phyloP scores from a whole-genome alignment of 2,797 vertebrate genomes.

The Schizothorax lantsangensis region DNA sequence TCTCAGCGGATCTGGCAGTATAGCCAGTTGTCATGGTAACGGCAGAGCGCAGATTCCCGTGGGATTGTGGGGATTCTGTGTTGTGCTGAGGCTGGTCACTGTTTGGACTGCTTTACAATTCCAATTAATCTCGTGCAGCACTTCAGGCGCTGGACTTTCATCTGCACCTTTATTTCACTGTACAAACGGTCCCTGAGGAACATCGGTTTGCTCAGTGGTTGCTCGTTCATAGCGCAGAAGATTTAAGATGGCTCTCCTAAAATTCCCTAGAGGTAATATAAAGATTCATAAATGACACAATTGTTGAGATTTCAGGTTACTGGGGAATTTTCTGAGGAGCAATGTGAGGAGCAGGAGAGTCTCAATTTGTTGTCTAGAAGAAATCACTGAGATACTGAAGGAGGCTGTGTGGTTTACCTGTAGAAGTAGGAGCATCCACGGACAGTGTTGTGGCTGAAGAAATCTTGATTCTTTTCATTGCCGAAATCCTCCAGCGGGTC shows the following conservation, averaged over 20 bases:
- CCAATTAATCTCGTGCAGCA: conserved; percentile 52
- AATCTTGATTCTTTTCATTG: conserved; percentile 85
- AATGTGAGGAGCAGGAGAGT: not conserved
- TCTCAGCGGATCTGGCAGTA: conserved; percentile 80
- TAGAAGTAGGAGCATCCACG: conserved; percentile 86
- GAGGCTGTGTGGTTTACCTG: conserved; percentile 69
- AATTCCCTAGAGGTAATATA: not conserved
- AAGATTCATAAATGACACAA: not conserved
- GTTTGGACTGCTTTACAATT: conserved; percentile 62
- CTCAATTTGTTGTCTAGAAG: not conserved
- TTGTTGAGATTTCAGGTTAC: not conserved
- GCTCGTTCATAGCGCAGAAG: not conserved
- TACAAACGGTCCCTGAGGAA: not conserved
- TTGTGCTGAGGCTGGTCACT: conserved; percentile 74
- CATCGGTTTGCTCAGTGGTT: not conserved
- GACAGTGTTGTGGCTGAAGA: conserved; percentile 84
- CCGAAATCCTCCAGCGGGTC: conserved; percentile 86
- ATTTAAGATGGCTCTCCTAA: not conserved
- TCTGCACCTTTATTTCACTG: conserved; percentile 35
- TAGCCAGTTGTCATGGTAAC: conserved; percentile 85
- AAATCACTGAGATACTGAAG: not conserved
- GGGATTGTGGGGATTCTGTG: conserved; percentile 82
- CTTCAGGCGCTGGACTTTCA: conserved; percentile 33
- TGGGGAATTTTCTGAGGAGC: not conserved
- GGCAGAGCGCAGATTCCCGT: conserved; percentile 78